phyloP scores from a whole-genome alignment of 1,140 invertebrate species.

The Dryas iulia region DNA sequence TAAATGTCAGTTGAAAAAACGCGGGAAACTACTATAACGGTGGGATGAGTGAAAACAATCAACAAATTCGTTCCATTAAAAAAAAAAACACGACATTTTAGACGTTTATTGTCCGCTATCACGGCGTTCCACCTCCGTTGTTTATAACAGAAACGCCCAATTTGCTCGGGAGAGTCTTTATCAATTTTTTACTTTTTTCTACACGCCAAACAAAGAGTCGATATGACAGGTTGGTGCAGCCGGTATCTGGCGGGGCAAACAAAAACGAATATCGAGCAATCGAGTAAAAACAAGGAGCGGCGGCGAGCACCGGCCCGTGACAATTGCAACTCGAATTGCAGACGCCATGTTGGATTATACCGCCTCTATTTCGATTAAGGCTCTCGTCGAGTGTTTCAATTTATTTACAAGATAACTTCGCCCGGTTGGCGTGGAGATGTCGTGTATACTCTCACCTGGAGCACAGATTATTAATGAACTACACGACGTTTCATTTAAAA shows the following conservation, averaged over 20 bases:
- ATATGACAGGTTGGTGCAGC: slow-evolving; percentile 73
- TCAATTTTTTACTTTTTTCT: slow-evolving; percentile 68
- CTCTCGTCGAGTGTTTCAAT: slow-evolving; percentile 42
- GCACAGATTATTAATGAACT: slow-evolving; percentile 2
- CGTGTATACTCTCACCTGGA: not conserved
- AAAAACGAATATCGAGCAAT: slow-evolving; percentile 72
- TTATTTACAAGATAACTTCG: slow-evolving; percentile 17
- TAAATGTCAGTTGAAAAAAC: slow-evolving; percentile 51
- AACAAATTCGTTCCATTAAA: slow-evolving; percentile 65
- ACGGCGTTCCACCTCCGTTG: slow-evolving; percentile 74
- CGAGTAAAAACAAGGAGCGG: slow-evolving; percentile 70
- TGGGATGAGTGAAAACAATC: slow-evolving; percentile 65
- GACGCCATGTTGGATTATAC: slow-evolving; percentile 72
- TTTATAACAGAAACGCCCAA: slow-evolving; percentile 78
- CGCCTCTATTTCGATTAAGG: slow-evolving; percentile 64
- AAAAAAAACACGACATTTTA: slow-evolving; percentile 50
- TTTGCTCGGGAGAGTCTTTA: slow-evolving; percentile 77
- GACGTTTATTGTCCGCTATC: slow-evolving; percentile 78
- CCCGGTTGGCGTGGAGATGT: not conserved
- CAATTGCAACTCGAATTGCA: slow-evolving; percentile 70
- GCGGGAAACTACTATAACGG: slow-evolving; percentile 44
- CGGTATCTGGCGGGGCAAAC: slow-evolving; percentile 63
- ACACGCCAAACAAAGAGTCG: slow-evolving; percentile 69
- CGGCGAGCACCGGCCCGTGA: slow-evolving; percentile 62
- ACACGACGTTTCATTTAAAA: not conserved